Conservation (phyloP, 2,113 vertebrate species). For the Calyptomena viridis region DNA sequence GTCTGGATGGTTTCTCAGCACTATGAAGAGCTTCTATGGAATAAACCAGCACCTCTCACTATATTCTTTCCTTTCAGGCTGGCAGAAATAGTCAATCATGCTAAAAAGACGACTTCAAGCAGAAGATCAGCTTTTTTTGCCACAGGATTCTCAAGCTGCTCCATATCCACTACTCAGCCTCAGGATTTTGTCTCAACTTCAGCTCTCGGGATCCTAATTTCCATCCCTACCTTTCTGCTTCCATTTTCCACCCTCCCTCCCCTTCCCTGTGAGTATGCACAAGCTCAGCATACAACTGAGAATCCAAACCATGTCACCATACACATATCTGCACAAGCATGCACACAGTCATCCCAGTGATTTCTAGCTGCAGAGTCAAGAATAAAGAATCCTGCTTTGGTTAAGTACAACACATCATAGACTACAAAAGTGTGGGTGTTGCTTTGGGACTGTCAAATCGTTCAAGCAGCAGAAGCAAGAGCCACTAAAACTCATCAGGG, state of each 20-base stretch:
- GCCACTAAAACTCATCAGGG: neutral
- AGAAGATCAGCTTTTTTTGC: neutral
- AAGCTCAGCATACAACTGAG: neutral
- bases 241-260: neutral
- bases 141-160: neutral
- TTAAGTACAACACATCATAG: neutral
- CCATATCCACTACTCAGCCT: neutral
- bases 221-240: neutral
- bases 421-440: neutral
- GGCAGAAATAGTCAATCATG: neutral
- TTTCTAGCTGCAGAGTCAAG: neutral
- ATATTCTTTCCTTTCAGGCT: neutral
- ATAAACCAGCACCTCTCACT: neutral
- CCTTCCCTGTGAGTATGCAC: neutral
- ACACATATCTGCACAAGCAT: neutral
- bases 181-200: neutral
- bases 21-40: neutral
- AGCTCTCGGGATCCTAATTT: neutral
- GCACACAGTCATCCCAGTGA: rapidly evolving
- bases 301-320: neutral
- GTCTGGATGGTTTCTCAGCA: neutral
- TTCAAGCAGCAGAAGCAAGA: neutral
- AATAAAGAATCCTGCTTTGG: neutral
- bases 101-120: neutral
- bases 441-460: neutral